phyloP scores from a whole-genome alignment of 1,140 invertebrate genomes.

The Papilio glaucus region DNA sequence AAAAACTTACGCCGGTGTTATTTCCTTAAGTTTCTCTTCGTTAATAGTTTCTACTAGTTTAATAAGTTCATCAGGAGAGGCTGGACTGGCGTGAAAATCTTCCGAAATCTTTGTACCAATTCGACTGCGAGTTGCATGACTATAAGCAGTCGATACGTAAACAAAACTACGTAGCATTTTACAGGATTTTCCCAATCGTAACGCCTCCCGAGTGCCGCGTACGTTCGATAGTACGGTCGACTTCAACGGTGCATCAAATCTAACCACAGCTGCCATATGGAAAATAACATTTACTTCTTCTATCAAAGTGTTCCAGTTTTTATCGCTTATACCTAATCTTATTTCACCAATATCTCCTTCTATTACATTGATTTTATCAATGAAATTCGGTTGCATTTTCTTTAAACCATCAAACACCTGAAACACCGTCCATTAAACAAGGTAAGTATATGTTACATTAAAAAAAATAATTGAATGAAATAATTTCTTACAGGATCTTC shows the following conservation, averaged over 20 bases:
- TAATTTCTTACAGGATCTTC: constrained; percentile 40
- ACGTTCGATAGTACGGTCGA: constrained; percentile 85
- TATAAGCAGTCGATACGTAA: constrained; percentile 46
- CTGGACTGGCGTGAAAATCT: constrained; percentile 41
- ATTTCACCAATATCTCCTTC: constrained; percentile 35
- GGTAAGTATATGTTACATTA: background rate
- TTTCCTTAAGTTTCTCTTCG: constrained; percentile 37
- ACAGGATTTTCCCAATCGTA: constrained; percentile 36
- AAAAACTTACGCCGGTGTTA: constrained; percentile 41
- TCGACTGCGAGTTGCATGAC: constrained; percentile 34
- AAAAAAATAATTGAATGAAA: background rate
- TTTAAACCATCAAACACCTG: constrained; percentile 41
- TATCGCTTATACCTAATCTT: constrained; percentile 32
- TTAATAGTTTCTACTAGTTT: constrained; percentile 38
- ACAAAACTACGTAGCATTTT: constrained; percentile 36
- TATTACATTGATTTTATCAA: background rate
- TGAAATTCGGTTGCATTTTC: constrained; percentile 35
- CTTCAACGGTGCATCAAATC: constrained; percentile 85
- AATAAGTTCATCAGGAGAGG: constrained; percentile 28
- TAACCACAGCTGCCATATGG: constrained; percentile 85
- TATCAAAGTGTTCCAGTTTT: constrained; percentile 32
- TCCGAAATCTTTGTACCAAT: constrained; percentile 26
- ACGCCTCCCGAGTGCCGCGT: constrained; percentile 82
- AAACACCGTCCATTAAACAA: background rate
- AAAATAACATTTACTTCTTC: constrained; percentile 75